A percentile compares a stretch with the other conserved stretches of the same genome.
These are phyloP conservation scores for Cosmorhoe ocellata DNA, from an alignment of 2,888 invertebrate species.

Conservation along the genomic window DNA sequence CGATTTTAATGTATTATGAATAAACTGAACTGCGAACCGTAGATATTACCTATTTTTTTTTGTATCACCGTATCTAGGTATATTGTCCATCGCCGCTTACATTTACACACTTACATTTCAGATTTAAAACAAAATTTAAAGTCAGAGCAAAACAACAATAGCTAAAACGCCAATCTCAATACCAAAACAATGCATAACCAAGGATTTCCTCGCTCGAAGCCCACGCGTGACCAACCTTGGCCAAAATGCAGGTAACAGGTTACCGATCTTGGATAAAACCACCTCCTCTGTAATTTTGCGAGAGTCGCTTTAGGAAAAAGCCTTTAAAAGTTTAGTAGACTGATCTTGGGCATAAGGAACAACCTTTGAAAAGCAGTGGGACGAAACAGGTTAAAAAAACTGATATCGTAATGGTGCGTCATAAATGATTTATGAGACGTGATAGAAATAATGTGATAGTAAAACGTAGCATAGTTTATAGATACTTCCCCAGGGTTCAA, in stretches of 20 bases:
- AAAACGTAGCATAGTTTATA: too few species aligned
- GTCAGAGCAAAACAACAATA: conserved; percentile 4
- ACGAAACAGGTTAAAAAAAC: too few species aligned
- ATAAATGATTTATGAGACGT: conserved; percentile 33
- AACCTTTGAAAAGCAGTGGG: too few species aligned
- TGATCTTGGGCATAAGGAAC: too few species aligned
- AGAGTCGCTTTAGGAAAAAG: conserved; percentile 36
- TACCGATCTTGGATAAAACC: conserved; percentile 33
- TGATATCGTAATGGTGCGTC: conserved; percentile 31
- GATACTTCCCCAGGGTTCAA: too few species aligned
- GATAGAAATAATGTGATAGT: conserved; percentile 24
- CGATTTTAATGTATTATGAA: too few species aligned
- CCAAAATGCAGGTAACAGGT: conserved; percentile 39
- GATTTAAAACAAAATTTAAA: too few species aligned
- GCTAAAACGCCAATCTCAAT: conserved; percentile 19
- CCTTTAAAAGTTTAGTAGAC: conserved; percentile 37
- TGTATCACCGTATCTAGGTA: too few species aligned
- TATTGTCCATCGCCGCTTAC: too few species aligned
- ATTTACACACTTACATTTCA: too few species aligned
- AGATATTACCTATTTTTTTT: too few species aligned
- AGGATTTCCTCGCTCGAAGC: conserved; percentile 24
- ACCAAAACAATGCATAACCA: conserved; percentile 30
- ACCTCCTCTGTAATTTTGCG: conserved; percentile 35
- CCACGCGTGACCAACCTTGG: conserved; percentile 30
- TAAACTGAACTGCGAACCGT: too few species aligned